Evolutionary conservation across 1,140 invertebrate species (phyloP), one percentile per base, ranked within the genome.

Genomic region (Zaprionus ghesquierei): DNA sequence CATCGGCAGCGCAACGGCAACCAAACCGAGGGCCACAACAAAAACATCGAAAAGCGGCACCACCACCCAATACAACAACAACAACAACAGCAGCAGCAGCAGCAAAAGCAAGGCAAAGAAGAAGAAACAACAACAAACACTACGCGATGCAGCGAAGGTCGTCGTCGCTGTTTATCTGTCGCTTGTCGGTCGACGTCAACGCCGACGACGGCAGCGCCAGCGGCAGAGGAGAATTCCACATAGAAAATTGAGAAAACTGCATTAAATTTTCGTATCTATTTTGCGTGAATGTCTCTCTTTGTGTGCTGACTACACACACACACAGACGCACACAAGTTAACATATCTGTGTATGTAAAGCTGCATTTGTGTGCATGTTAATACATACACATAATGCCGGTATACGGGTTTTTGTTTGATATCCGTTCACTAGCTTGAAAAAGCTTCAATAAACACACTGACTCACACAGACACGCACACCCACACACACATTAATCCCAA

Each of bases 191-290:
- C 44, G 35, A 55, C 51, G 70, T 20, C 12, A 27, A 69, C 68
- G 71, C 20, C 13, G 38, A 41, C 72, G 31, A 51, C 64, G 31
- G 25, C 70, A 66, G 60, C 41, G 41, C 10, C 69, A 69, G 68
- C 29, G 12, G 35, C 35, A 61, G 58, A 49, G 70, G 35, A 81
- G 50, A 76, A 79, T 81, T 86, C 75, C 76, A 79, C 75, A 79
- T 87, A 79, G 82, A 81, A 86, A 87, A 87, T 86, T 65, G 69
- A 82, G 75, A 87, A 87, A 86, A 86, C 68, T 86, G 82, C 82
- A 86, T 86, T 76, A 86, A 72, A 81, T 86, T 86, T 87, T 86
- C 68, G 74, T 81, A 70, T 79, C 60, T 73, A 49, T 60, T 60
- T 38, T 55, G 66, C 56, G 62, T 69, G 49, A 44, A 20, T 61